phyloP scores from a whole-genome alignment of 2,797 vertebrate species.

The Oreochromis grahami region DNA sequence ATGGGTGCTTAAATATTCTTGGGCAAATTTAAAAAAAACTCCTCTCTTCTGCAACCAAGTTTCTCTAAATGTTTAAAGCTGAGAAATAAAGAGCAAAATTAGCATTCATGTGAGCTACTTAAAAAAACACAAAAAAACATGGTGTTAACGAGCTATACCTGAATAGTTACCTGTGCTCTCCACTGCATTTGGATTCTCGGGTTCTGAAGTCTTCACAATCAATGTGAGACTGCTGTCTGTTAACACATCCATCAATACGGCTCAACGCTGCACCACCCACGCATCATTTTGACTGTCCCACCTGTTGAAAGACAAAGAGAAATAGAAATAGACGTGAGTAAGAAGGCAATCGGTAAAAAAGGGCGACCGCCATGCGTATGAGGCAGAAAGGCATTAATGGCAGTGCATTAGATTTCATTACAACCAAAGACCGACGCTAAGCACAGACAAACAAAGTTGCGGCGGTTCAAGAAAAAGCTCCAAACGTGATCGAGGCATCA shows the following conservation, averaged over 20 bases:
- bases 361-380: conserved; percentile 1
- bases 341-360: background rate
- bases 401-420: conserved; percentile 11
- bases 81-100: background rate
- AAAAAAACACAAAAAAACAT: background rate
- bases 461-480: conserved; percentile 21
- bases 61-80: conserved; percentile 6
- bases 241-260: conserved; percentile 96
- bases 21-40: background rate
- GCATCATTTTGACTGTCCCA: conserved; percentile 83
- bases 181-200: conserved; percentile 84
- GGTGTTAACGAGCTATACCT: background rate
- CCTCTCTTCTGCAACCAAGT: conserved; percentile 1
- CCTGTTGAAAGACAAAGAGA: conserved; percentile 72
- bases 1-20: conserved; percentile 20
- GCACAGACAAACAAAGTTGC: conserved; percentile 17
- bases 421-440: conserved; percentile 6
- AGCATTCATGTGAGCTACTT: background rate
- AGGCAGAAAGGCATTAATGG: conserved; percentile 8
- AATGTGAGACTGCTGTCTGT: conserved; percentile 89
- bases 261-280: conserved; percentile 84
- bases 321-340: conserved; percentile 21
- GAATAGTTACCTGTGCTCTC: conserved; percentile 86
- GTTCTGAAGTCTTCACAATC: conserved; percentile 86
- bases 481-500: conserved; percentile 35